phyloP scores from a whole-genome alignment of 2,113 vertebrate species.

The Bubo bubo region DNA sequence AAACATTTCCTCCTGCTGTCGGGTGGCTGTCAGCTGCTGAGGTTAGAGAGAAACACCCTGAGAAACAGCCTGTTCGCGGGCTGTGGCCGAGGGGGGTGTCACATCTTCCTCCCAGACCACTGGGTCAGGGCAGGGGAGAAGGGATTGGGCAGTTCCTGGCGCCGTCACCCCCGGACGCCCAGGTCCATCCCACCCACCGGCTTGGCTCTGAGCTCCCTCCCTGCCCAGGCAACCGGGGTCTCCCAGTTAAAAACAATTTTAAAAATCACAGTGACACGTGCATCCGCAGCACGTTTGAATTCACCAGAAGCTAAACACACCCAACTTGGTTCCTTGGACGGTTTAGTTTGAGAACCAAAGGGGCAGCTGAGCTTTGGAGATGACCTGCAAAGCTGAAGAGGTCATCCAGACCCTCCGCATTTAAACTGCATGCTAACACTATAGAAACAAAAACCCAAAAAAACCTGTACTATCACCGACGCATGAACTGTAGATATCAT shows the following conservation, averaged over 20 bases:
- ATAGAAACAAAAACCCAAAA: neutral
- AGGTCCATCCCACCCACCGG: neutral
- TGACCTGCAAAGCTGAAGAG: neutral
- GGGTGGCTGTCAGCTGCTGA: neutral
- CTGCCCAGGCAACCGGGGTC: neutral
- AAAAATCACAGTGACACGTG: rapidly evolving
- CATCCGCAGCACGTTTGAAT: neutral
- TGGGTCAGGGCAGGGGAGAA: neutral
- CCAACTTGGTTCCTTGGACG: neutral
- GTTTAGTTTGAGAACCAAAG: neutral
- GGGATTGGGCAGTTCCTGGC: neutral
- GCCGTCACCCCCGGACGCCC: rapidly evolving
- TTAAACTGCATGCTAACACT: conserved; percentile 62
- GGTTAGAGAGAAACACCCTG: neutral
- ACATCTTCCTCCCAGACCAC: neutral
- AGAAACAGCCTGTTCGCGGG: rapidly evolving
- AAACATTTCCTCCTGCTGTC: neutral
- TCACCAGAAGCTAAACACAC: neutral
- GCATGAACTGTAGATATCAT: conserved; percentile 61
- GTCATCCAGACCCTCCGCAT: conserved; percentile 23
- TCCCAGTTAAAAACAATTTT: neutral
- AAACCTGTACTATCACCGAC: neutral
- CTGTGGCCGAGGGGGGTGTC: neutral
- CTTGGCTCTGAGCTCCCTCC: neutral
- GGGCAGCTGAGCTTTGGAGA: neutral